Percentiles rank a stretch among this genome's conserved stretches.
These are phyloP conservation scores for Lagopus muta DNA, from an alignment of 2,113 vertebrate genomes.

Conservation along the genomic window DNA sequence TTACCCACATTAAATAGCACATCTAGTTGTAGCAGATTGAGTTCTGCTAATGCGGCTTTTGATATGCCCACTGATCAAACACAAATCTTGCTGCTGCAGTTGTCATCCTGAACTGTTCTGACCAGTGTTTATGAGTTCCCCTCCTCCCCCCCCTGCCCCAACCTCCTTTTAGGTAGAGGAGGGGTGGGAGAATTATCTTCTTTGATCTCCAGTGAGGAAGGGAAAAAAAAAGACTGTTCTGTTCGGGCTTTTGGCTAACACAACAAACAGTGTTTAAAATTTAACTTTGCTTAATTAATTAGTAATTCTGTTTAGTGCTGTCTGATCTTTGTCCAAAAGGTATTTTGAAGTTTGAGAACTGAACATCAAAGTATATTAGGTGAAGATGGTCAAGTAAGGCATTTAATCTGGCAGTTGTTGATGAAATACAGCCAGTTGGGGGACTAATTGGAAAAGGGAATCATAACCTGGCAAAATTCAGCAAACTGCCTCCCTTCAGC, in stretches of 20 bases:
- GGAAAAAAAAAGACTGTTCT: slow-evolving; percentile 89
- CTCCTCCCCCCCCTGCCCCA: too few relatives aligned
- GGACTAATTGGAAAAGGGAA: slow-evolving; percentile 72
- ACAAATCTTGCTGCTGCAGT: slow-evolving; percentile 66
- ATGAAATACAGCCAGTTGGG: slow-evolving; percentile 78
- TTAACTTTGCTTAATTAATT: slow-evolving; percentile 99
- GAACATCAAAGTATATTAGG: slow-evolving; percentile 93
- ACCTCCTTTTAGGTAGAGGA: slow-evolving; percentile 61
- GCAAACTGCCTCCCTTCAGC: slow-evolving; percentile 30
- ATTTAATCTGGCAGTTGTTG: slow-evolving; percentile 83
- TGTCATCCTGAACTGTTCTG: slow-evolving; percentile 79
- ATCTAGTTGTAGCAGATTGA: slow-evolving; percentile 74
- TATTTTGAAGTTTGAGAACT: slow-evolving; percentile 90
- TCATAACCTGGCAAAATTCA: slow-evolving; percentile 66
- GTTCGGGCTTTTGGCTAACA: slow-evolving; percentile 96
- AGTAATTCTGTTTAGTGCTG: slow-evolving; percentile 98
- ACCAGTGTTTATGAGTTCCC: slow-evolving; percentile 79
- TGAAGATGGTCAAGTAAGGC: slow-evolving; percentile 87
- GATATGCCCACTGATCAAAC: slow-evolving; percentile 80
- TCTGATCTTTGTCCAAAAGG: slow-evolving; percentile 99
- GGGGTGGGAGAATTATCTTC: slow-evolving; percentile 77
- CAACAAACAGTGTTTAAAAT: slow-evolving; percentile 99
- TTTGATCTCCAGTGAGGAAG: slow-evolving; percentile 90
- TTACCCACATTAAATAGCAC: slow-evolving; percentile 3
- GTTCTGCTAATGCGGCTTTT: slow-evolving; percentile 72